A percentile compares a stretch with the other conserved stretches of the same genome.
Conservation (phyloP, 2,113 vertebrate genomes). For the Petroica traversi region DNA sequence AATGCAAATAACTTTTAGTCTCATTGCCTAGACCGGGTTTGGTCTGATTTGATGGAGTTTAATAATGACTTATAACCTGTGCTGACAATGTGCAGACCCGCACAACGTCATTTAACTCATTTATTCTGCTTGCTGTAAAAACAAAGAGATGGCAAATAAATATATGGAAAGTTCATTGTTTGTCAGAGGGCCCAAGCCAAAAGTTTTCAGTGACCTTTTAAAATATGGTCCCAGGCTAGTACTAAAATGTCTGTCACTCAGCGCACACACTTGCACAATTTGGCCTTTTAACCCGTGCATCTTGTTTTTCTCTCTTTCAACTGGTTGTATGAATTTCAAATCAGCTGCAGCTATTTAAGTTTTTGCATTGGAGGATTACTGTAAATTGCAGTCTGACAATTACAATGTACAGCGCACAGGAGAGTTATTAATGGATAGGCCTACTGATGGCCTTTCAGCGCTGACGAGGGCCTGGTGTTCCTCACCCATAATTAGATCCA, state of each 20-base stretch:
- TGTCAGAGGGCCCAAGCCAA: slow-evolving; percentile 84
- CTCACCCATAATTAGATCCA: slow-evolving; percentile 88
- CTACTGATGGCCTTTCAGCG: slow-evolving; percentile 88
- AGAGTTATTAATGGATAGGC: slow-evolving; percentile 87
- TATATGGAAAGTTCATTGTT: slow-evolving; percentile 89
- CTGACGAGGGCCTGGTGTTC: slow-evolving; percentile 79
- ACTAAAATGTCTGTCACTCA: slow-evolving; percentile 94
- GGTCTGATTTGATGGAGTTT: slow-evolving; percentile 86
- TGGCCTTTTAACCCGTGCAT: slow-evolving; percentile 82
- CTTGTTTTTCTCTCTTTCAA: slow-evolving; percentile 86
- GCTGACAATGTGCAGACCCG: slow-evolving; percentile 93
- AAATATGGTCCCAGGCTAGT: slow-evolving; percentile 84
- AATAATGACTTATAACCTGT: slow-evolving; percentile 97
- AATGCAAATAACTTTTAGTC: slow-evolving; percentile 86
- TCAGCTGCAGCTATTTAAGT: slow-evolving; percentile 82
- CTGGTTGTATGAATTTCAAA: slow-evolving; percentile 83
- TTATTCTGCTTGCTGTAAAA: slow-evolving; percentile 93
- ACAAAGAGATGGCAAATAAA: slow-evolving; percentile 94
- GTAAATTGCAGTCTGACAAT: slow-evolving; percentile 89
- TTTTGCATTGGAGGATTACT: slow-evolving; percentile 84
- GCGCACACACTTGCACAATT: slow-evolving; percentile 79
- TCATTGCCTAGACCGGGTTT: slow-evolving; percentile 79
- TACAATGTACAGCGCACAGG: slow-evolving; percentile 86
- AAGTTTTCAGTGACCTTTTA: slow-evolving; percentile 87
- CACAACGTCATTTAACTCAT: slow-evolving; percentile 90